phyloP scores from a whole-genome alignment of 2,888 invertebrate genomes.

The Monochamus alternatus region DNA sequence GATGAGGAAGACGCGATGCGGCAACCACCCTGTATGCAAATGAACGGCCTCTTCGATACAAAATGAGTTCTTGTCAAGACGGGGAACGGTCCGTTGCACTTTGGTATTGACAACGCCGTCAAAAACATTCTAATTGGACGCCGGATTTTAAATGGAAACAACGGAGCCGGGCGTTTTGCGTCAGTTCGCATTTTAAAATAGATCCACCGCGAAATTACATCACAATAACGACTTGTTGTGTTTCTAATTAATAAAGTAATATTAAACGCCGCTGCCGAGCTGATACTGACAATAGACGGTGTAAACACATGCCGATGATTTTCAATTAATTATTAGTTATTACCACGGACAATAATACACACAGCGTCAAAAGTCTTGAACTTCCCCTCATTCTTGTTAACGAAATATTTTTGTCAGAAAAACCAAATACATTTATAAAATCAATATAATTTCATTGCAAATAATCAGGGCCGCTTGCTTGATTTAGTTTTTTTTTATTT shows the following conservation, averaged over 20 bases:
- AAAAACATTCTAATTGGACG: constrained; percentile 68
- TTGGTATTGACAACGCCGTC: constrained; percentile 65
- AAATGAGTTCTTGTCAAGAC: constrained; percentile 62
- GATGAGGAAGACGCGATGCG: neutral
- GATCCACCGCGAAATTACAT: constrained; percentile 43
- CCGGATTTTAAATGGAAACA: constrained; percentile 59
- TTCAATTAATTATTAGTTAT: constrained; percentile 4
- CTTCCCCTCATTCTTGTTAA: too few relatives aligned
- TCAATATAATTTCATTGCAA: too few relatives aligned
- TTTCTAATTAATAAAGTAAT: constrained; percentile 46
- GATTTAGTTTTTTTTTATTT: too few relatives aligned
- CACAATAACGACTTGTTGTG: constrained; percentile 41
- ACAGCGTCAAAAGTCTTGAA: too few relatives aligned
- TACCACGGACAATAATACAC: too few relatives aligned
- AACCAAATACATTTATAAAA: too few relatives aligned
- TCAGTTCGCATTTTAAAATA: constrained; percentile 43
- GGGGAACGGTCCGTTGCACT: constrained; percentile 59
- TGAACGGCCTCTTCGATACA: constrained; percentile 55
- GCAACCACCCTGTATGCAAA: constrained; percentile 19
- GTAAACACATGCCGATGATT: constrained; percentile 10
- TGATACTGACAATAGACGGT: constrained; percentile 31
- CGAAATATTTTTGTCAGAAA: too few relatives aligned
- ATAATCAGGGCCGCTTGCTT: too few relatives aligned
- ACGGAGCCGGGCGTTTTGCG: constrained; percentile 42
- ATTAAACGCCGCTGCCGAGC: constrained; percentile 8